Conservation (phyloP, 2,797 vertebrate species). For the Pelobates cultripes region DNA sequence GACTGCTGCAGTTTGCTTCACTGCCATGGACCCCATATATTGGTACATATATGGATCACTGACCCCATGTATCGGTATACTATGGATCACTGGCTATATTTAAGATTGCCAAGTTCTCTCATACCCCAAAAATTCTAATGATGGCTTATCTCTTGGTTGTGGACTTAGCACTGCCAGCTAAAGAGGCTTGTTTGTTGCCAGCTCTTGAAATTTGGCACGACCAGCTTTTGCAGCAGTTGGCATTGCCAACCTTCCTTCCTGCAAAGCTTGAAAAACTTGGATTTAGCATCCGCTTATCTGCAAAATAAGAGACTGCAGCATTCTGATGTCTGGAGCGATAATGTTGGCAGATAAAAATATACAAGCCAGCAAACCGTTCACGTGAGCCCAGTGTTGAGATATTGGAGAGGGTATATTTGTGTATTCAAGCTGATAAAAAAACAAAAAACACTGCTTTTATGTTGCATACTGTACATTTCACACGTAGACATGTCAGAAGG, state of each 20-base stretch:
- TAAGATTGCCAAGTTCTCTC: neutral
- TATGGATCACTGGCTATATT: neutral
- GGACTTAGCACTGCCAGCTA: conserved; percentile 2
- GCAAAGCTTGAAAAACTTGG: conserved; percentile 32
- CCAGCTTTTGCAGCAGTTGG: conserved; percentile 31
- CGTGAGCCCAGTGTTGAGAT: conserved; percentile 11
- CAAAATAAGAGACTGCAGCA: conserved; percentile 24
- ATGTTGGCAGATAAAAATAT: conserved; percentile 20
- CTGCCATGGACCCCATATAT: neutral
- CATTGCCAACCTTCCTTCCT: conserved; percentile 23
- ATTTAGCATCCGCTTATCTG: conserved; percentile 34
- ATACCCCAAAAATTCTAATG: conserved; percentile 5
- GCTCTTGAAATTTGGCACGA: conserved; percentile 7
- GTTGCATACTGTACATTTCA: neutral
- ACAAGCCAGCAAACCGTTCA: neutral
- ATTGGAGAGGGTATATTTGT: conserved; percentile 2
- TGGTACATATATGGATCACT: neutral
- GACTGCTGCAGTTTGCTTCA: neutral
- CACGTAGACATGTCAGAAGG: neutral
- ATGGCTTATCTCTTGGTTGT: conserved; percentile 19
- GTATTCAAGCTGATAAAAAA: neutral
- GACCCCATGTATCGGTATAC: neutral
- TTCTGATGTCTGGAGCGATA: conserved; percentile 19
- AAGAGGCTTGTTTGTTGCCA: conserved; percentile 16
- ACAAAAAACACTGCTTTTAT: neutral